Conservation (phyloP, 2,113 vertebrate species). For the Labeo rohita region DNA sequence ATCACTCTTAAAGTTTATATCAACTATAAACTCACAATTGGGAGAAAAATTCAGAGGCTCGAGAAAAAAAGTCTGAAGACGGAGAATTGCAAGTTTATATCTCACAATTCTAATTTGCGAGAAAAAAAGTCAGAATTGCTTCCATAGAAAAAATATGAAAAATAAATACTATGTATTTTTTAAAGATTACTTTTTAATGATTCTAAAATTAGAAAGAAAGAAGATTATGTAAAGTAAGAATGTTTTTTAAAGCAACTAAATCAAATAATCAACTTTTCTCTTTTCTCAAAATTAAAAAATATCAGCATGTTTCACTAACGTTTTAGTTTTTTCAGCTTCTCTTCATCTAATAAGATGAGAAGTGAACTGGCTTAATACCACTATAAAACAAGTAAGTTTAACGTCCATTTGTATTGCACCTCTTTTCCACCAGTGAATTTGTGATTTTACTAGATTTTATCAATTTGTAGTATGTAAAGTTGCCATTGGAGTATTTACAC, state of each 20-base stretch:
- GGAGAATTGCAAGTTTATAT: too few relatives aligned
- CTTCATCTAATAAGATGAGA: background rate
- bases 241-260: background rate
- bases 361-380: background rate
- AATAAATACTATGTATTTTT: too few relatives aligned
- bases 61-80: too few relatives aligned
- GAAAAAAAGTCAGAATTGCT: too few relatives aligned
- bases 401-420: background rate
- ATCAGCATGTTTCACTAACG: background rate
- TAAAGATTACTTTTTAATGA: too few relatives aligned
- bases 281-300: background rate
- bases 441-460: background rate
- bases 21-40: too few relatives aligned
- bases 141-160: too few relatives aligned
- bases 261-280: background rate
- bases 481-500: constrained; percentile 17
- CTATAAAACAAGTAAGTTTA: background rate
- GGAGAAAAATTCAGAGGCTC: too few relatives aligned
- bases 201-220: too few relatives aligned
- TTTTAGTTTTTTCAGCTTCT: background rate
- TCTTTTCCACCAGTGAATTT: background rate
- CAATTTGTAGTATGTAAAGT: background rate
- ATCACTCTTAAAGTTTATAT: too few relatives aligned
- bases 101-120: too few relatives aligned
- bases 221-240: background rate